Conservation (phyloP, 2,888 invertebrate genomes). For the Platycheirus albimanus region DNA sequence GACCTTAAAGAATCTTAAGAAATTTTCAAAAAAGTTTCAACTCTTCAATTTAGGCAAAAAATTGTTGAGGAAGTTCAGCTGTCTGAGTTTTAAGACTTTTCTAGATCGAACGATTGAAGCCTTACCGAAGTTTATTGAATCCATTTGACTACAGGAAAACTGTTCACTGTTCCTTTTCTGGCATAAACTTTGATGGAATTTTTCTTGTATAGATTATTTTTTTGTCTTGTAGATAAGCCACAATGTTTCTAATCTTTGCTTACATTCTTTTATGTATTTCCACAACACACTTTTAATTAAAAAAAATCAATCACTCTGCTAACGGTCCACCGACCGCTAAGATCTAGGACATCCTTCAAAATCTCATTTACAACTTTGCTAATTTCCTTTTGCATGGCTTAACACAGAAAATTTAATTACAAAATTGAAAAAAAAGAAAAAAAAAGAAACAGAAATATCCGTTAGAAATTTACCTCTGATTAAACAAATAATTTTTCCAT, state of each 20-base stretch:
- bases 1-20: too few species aligned
- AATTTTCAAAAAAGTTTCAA: too few species aligned
- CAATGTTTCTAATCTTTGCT: not conserved
- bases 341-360: slow-evolving; percentile 46
- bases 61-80: too few species aligned
- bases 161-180: too few species aligned
- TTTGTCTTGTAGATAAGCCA: too few species aligned
- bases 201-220: too few species aligned
- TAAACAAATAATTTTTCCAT: slow-evolving; percentile 66
- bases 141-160: too few species aligned
- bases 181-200: too few species aligned
- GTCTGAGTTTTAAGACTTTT: too few species aligned
- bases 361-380: slow-evolving; percentile 1
- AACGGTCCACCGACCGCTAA: slow-evolving; percentile 16
- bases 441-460: slow-evolving; percentile 15
- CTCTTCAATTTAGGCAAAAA: too few species aligned
- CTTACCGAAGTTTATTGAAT: too few species aligned
- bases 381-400: not conserved
- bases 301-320: slow-evolving; percentile 6
- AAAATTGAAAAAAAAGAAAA: slow-evolving; percentile 17
- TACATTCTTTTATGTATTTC: not conserved
- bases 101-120: too few species aligned
- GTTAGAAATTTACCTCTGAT: slow-evolving; percentile 60
- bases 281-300: not conserved
- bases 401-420: slow-evolving; percentile 61